Conservation (phyloP, 2,797 vertebrate species). For the Limosa lapponica region DNA sequence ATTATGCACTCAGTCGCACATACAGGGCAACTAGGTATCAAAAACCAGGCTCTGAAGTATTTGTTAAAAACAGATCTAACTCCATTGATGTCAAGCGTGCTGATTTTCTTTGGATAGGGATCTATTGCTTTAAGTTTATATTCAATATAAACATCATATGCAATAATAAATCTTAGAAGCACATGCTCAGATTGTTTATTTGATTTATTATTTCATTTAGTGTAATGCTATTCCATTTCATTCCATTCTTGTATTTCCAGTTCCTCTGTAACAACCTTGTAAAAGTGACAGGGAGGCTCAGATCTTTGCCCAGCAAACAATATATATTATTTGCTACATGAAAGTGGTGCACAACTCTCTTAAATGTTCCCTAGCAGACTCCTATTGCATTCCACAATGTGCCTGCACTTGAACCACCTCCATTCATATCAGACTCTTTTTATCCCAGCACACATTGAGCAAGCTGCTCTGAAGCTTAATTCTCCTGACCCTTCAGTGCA, state of each 20-base stretch:
- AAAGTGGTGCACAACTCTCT: conserved; percentile 77
- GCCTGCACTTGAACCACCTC: conserved; percentile 82
- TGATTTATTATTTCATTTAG: conserved; percentile 61
- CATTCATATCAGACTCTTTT: conserved; percentile 80
- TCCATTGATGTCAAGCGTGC: neutral
- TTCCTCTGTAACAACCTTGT: conserved; percentile 65
- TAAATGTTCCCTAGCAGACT: conserved; percentile 74
- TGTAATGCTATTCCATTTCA: conserved; percentile 24
- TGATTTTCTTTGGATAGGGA: neutral
- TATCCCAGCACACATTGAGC: conserved; percentile 82
- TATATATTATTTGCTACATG: conserved; percentile 76
- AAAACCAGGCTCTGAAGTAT: conserved; percentile 9
- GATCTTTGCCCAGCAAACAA: conserved; percentile 71
- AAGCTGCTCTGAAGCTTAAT: conserved; percentile 82
- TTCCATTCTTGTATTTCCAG: conserved; percentile 36
- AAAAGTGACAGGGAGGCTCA: conserved; percentile 70
- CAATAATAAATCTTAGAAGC: conserved; percentile 32
- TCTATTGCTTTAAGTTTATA: conserved; percentile 18
- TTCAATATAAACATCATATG: conserved; percentile 19
- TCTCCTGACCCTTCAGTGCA: conserved; percentile 83
- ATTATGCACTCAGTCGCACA: neutral
- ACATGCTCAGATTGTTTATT: conserved; percentile 36
- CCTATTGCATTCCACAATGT: conserved; percentile 76
- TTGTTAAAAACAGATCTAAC: conserved; percentile 19
- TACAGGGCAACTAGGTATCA: neutral